A percentile compares a stretch with the other conserved stretches of the same genome.
These are phyloP conservation scores for Anthrax anthrax DNA, from an alignment of 2,888 invertebrate genomes.

Conservation along the genomic window DNA sequence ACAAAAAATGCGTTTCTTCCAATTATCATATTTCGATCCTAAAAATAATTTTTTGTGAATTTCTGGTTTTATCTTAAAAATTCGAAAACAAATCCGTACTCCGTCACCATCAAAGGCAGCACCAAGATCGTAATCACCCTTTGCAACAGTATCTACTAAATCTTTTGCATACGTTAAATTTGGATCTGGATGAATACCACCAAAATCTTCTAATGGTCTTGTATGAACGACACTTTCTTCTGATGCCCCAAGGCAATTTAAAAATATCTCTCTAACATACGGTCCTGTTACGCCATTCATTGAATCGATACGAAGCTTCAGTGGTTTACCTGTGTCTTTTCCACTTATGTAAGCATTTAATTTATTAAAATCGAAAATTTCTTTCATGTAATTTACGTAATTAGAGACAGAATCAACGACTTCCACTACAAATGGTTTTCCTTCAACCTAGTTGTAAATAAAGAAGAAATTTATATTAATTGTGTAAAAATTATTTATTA, in stretches of 20 bases:
- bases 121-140: conserved; percentile 52
- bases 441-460: conserved; percentile 52
- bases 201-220: conserved; percentile 83
- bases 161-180: conserved; percentile 82
- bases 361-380: conserved; percentile 86
- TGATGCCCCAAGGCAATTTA: conserved; percentile 68
- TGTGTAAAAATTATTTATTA: conserved; percentile 1
- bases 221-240: conserved; percentile 58
- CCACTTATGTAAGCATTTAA: conserved; percentile 62
- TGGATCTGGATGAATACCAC: conserved; percentile 93
- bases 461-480: conserved; percentile 16
- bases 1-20: conserved; percentile 94
- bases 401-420: conserved; percentile 83
- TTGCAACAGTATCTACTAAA: conserved; percentile 53
- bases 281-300: conserved; percentile 98
- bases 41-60: background rate
- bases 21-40: conserved; percentile 92
- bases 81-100: conserved; percentile 15
- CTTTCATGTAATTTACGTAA: conserved; percentile 83
- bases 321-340: conserved; percentile 45
- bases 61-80: background rate
- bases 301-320: conserved; percentile 79
- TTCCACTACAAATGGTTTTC: conserved; percentile 61
- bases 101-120: conserved; percentile 99
- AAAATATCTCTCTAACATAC: conserved; percentile 79